phyloP scores from a whole-genome alignment of 2,888 invertebrate genomes.

The Sicus ferrugineus region DNA sequence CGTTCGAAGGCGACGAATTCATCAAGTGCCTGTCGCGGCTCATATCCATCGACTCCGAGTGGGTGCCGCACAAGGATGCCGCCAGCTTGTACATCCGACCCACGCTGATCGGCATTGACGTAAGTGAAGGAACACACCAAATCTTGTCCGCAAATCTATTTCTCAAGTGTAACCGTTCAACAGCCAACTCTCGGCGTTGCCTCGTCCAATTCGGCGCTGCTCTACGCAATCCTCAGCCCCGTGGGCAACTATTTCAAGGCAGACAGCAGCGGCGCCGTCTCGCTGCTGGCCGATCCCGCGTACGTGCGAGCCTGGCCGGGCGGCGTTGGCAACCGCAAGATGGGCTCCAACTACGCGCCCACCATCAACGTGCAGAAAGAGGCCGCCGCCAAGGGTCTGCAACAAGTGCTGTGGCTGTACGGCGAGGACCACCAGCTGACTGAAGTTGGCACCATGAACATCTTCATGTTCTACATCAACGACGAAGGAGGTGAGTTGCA shows the following conservation, averaged over 20 bases:
- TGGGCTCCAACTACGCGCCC: conserved; percentile 93
- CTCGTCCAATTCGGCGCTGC: conserved; percentile 83
- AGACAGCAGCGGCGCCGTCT: conserved; percentile 73
- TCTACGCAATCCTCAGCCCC: conserved; percentile 91
- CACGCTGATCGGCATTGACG: conserved; percentile 95
- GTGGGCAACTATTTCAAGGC: conserved; percentile 91
- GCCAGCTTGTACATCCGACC: conserved; percentile 96
- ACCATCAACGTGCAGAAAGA: conserved; percentile 85
- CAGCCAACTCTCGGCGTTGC: conserved; percentile 94
- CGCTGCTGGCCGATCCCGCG: conserved; percentile 89
- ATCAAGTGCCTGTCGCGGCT: conserved; percentile 84
- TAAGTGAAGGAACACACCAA: conserved; percentile 66
- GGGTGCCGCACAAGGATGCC: conserved; percentile 92
- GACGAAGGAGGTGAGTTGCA: conserved; percentile 81
- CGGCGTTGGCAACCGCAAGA: conserved; percentile 92
- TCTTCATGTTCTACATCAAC: conserved; percentile 88
- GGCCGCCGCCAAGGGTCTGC: conserved; percentile 78
- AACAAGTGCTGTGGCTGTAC: conserved; percentile 96
- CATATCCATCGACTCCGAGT: conserved; percentile 92
- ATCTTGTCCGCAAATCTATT: not conserved
- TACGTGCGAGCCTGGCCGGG: conserved; percentile 90
- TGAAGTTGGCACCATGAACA: conserved; percentile 99
- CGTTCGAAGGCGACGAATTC: conserved; percentile 86
- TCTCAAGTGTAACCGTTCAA: conserved; percentile 39
- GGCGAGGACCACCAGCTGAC: conserved; percentile 93